Evolutionary conservation across 2,888 invertebrate species (phyloP).

Genomic region (Ichneumoninae sp.): DNA sequence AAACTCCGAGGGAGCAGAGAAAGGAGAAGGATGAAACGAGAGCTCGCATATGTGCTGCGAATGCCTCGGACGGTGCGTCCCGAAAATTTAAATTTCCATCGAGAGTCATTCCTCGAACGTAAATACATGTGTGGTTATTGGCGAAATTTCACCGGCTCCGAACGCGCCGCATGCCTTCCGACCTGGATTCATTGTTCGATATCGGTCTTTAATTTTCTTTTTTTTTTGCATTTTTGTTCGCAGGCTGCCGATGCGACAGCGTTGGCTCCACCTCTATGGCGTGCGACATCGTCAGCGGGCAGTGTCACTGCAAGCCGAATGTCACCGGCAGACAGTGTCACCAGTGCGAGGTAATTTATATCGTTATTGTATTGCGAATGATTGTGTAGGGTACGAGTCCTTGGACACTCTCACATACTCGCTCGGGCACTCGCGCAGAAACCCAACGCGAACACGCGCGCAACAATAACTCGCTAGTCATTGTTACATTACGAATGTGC

Average conservation of each 20-base stretch:
- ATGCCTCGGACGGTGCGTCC: slow-evolving; percentile 48
- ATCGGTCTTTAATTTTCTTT: neutral
- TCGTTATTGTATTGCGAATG: slow-evolving; percentile 9
- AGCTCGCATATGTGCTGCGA: slow-evolving; percentile 19
- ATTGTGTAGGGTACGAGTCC: no score
- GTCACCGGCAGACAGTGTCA: slow-evolving; percentile 91
- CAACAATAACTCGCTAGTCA: no score
- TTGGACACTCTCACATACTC: no score
- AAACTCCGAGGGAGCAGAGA: slow-evolving; percentile 67
- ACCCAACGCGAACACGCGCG: no score
- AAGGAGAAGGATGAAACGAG: slow-evolving; percentile 17
- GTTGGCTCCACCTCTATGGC: slow-evolving; percentile 89
- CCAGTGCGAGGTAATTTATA: slow-evolving; percentile 88
- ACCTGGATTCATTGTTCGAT: slow-evolving; percentile 52
- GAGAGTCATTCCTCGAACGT: neutral
- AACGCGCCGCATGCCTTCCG: slow-evolving; percentile 28
- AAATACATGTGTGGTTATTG: slow-evolving; percentile 26
- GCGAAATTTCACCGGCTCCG: slow-evolving; percentile 48
- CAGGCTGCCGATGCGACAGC: slow-evolving; percentile 94
- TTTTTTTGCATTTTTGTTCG: slow-evolving; percentile 80
- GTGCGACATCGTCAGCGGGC: slow-evolving; percentile 92
- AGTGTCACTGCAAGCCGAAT: slow-evolving; percentile 90
- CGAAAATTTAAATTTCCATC: slow-evolving; percentile 61
- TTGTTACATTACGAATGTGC: no score
- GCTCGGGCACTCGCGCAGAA: no score